Evolutionary conservation across 2,888 invertebrate genomes (phyloP), one percentile per base, ranked within the genome.

Genomic region (Geophilus truncorum): DNA sequence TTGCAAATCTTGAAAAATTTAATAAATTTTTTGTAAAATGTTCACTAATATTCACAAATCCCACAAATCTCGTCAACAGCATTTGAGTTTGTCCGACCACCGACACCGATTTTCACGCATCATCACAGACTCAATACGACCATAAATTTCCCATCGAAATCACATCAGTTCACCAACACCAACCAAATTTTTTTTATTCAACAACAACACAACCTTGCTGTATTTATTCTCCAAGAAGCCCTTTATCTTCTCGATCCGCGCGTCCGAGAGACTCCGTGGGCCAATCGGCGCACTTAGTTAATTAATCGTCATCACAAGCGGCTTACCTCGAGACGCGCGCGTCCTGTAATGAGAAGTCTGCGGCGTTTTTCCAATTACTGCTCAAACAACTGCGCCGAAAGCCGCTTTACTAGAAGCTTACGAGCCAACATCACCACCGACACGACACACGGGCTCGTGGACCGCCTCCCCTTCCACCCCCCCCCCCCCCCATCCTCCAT

Each of bases 311-410:
- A 40, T 30, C 23, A 30, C 30, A 78, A 34, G 32, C 23, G 78
- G 32, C 34, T 78, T 36, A 34, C 78, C 40, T 30, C 78, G 34
- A 18, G 78, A 78, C 78, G 30, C 36, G 32, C 36, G 36, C 78
- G 34, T 78, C 34, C 78, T 25, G 78, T 78, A 78, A 78, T 78
- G 78, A 78, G 78, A 78, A 32, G 78, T 32, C 36, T 78, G 78
- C 78, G 78, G 78, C 78, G 78, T 78, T 78, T 78, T 78, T 78
- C 78, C 78, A 78, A 78, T 78, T 78, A 78, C 78, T 78, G 36
- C 78, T 78, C 78, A 78, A 78, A 78, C 78, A 34, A 36, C 32
- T 32, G 78, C 78, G 78, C 78, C 78, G 36, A 78, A 78, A 78
- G 78, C 78, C 34, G 78, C 78, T 78, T 78, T 78, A 34, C 40